These are phyloP conservation scores for Tipula lateralis DNA, from an alignment of 2,888 invertebrate species.

Conservation along the genomic window DNA sequence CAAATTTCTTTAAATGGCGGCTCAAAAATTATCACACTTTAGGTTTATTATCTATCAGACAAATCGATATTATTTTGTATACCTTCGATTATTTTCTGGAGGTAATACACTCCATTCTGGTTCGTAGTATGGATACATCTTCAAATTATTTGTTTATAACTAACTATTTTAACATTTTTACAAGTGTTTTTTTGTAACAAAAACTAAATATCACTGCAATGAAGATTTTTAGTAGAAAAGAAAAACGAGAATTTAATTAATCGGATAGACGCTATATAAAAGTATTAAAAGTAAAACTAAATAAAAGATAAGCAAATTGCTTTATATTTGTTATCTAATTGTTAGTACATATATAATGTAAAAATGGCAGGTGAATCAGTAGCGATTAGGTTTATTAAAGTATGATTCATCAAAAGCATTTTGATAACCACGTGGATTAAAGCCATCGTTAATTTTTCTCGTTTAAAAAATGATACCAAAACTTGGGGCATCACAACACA, in stretches of 20 bases:
- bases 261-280: neutral
- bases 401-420: neutral
- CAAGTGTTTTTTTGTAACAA: neutral
- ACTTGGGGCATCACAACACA: too few relatives aligned
- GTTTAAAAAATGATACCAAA: too few relatives aligned
- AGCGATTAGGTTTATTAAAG: neutral
- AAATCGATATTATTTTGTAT: neutral
- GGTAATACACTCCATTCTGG: slow-evolving; percentile 82
- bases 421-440: too few relatives aligned
- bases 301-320: slow-evolving; percentile 5
- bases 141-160: neutral
- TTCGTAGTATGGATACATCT: slow-evolving; percentile 57
- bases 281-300: slow-evolving; percentile 1
- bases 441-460: too few relatives aligned
- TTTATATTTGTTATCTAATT: neutral
- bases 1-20: neutral
- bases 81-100: slow-evolving; percentile 81
- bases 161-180: slow-evolving; percentile 2
- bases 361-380: neutral
- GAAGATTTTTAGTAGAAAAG: neutral
- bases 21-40: neutral
- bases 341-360: neutral
- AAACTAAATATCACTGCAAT: neutral
- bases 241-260: slow-evolving; percentile 13
- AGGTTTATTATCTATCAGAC: neutral